A percentile compares a stretch with the other conserved stretches of the same genome.
Evolutionary conservation across 1,140 invertebrate genomes (phyloP).

Genomic region (Lucilia cuprina): DNA sequence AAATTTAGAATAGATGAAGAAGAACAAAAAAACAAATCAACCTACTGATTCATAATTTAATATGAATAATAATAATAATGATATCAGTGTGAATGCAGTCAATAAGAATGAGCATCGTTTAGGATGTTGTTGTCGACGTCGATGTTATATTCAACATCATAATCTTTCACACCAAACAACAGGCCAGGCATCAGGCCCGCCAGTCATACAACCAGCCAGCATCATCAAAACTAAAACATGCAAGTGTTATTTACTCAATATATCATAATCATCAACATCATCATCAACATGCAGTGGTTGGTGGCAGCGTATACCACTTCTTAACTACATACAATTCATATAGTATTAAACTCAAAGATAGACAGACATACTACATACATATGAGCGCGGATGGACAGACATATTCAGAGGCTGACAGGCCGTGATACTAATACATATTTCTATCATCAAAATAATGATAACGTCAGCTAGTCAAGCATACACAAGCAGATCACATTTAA

Average conservation of each 20-base stretch:
- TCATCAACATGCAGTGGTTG: not conserved
- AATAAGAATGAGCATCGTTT: not conserved
- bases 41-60: not conserved
- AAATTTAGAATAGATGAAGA: not conserved
- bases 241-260: not conserved
- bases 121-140: no score
- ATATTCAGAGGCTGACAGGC: no score
- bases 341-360: not conserved
- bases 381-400: no score
- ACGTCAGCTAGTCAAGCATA: conserved; percentile 22
- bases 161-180: not conserved
- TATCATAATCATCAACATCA: not conserved
- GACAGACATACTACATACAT: no score
- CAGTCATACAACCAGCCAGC: not conserved
- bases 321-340: not conserved
- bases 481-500: not conserved
- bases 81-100: conserved; percentile 7
- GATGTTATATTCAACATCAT: not conserved
- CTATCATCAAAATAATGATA: conserved; percentile 4
- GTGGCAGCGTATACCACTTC: not conserved
- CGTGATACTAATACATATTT: not conserved
- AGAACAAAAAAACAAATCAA: not conserved
- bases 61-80: not conserved
- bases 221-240: not conserved
- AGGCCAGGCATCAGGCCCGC: no score